Evolutionary conservation across 2,888 invertebrate genomes (phyloP).

Genomic region (Sericinus montela): DNA sequence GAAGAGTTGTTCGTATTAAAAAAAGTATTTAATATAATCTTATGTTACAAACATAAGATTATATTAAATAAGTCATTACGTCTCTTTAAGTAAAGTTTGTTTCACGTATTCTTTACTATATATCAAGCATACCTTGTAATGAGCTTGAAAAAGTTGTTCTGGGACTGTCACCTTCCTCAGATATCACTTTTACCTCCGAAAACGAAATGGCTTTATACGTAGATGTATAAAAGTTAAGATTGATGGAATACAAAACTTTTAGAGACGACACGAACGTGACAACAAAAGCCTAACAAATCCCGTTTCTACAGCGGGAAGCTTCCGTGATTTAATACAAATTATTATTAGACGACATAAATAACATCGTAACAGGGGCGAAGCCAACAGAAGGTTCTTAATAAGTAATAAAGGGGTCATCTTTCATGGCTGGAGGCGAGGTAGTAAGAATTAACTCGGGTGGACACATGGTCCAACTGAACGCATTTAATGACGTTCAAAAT

Average conservation of each 20-base stretch:
- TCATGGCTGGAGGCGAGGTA: slow-evolving; percentile 43
- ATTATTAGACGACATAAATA: slow-evolving; percentile 79
- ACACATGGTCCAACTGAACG: slow-evolving; percentile 46
- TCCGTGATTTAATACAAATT: slow-evolving; percentile 79
- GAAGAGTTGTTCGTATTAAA: too few relatives aligned
- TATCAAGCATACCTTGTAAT: too few relatives aligned
- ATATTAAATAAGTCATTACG: too few relatives aligned
- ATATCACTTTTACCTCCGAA: too few relatives aligned
- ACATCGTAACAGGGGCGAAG: slow-evolving; percentile 57
- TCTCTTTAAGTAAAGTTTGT: too few relatives aligned
- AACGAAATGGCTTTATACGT: too few relatives aligned
- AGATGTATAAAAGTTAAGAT: not conserved
- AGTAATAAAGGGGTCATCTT: slow-evolving; percentile 79
- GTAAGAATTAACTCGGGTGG: slow-evolving; percentile 60
- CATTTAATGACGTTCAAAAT: slow-evolving; percentile 2
- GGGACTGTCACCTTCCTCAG: too few relatives aligned
- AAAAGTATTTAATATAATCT: too few relatives aligned
- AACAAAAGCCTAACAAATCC: slow-evolving; percentile 76
- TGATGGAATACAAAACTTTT: slow-evolving; percentile 9
- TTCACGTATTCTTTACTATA: too few relatives aligned
- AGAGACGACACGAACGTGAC: slow-evolving; percentile 26
- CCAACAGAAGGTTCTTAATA: slow-evolving; percentile 69
- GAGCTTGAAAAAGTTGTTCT: too few relatives aligned
- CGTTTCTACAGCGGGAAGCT: slow-evolving; percentile 69
- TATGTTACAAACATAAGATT: too few relatives aligned